Base-by-base conservation (phyloP, 2,797 vertebrate genomes). In the Alca torda region DNA sequence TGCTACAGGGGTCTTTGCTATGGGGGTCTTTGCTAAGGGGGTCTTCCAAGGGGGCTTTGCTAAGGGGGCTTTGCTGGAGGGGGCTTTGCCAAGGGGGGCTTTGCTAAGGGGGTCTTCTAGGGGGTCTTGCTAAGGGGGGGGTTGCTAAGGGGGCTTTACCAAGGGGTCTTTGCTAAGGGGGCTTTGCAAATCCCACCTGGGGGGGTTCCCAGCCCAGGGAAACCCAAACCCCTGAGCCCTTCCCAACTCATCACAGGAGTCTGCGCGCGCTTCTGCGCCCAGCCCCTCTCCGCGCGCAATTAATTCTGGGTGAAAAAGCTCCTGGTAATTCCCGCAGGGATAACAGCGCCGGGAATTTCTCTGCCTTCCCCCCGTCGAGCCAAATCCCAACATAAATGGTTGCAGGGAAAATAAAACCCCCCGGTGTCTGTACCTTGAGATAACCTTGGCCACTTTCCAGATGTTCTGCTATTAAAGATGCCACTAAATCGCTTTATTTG, bases 381-480 rank as follows among this genome's bases (percentile, higher is more conserved):
- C 87, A 87, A 96, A 96, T 84, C 91, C 91, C 91, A 46, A 50
- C 5, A 53, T n/a, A 89, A 95, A 84, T 3, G 33, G 60, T 60
- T 25, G 39, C 31, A 67, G 69, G 60, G 33, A 75, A 96, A 93
- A 84, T 23, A 83, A 16, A 10, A 16, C 39, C 14, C 25, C 28
- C 18, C 7, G 6, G 79, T 51, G 92, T 73, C 84, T 65, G 63
- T 20, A 74, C 87, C 79, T 96, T 93, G 87, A 94, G 79, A 95
- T 95, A 80, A 96, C 81, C 87, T 95, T 89, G 94, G 89, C 89
- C 72, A 30, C 73, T 76, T 83, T 84, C 91, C 90, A 93, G 87
- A 77, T 50, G 67, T 63, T 81, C 82, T 59, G 74, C 78, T 67
- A 48, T 57, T 80, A 65, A 84, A 77, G 69, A 91, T 53, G 85